These are phyloP conservation scores for Hydropsyche tenuis DNA, from an alignment of 1,140 invertebrate species.

Conservation along the genomic window DNA sequence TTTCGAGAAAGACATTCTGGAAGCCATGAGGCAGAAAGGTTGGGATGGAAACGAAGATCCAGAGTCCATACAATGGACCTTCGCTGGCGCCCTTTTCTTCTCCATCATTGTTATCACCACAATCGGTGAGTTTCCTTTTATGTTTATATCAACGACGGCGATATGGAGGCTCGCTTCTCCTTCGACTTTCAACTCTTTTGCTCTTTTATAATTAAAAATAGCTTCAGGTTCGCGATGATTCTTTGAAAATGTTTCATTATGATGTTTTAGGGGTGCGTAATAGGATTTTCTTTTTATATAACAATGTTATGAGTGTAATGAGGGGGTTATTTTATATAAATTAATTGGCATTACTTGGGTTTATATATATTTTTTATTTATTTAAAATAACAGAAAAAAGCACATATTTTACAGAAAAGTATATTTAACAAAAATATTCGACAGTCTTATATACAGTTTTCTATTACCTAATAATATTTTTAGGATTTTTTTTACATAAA, in stretches of 20 bases:
- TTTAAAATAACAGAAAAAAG: too few species aligned
- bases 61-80: constrained; percentile 84
- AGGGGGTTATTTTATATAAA: too few species aligned
- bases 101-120: constrained; percentile 97
- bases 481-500: too few species aligned
- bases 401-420: too few species aligned
- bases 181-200: constrained; percentile 3
- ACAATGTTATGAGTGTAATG: too few species aligned
- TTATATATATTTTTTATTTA: too few species aligned
- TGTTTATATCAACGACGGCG: constrained; percentile 6
- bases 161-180: not conserved
- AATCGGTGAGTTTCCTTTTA: constrained; percentile 74
- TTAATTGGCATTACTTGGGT: too few species aligned
- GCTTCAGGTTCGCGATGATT: not conserved
- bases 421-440: too few species aligned
- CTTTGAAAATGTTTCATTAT: not conserved
- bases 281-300: too few species aligned
- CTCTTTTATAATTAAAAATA: not conserved
- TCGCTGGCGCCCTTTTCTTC: constrained; percentile 92
- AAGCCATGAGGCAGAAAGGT: constrained; percentile 85
- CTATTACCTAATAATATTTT: too few species aligned
- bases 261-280: too few species aligned
- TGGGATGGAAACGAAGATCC: constrained; percentile 89
- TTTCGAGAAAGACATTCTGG: constrained; percentile 83
- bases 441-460: too few species aligned